phyloP scores from a whole-genome alignment of 1,140 invertebrate genomes.

The Orius laevigatus region DNA sequence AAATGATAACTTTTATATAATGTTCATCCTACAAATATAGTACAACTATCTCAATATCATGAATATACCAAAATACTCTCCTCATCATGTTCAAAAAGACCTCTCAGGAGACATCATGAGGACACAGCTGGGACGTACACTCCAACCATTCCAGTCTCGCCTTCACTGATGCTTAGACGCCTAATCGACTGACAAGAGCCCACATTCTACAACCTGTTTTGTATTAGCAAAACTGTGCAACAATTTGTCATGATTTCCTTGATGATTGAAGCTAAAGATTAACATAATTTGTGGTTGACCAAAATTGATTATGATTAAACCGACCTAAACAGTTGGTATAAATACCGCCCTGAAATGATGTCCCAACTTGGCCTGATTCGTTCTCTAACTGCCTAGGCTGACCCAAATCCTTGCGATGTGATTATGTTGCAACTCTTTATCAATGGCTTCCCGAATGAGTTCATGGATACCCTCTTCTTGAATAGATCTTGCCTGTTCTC shows the following conservation, averaged over 20 bases:
- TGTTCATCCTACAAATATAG: slow-evolving; percentile 13
- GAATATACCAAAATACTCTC: slow-evolving; percentile 25
- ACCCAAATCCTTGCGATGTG: slow-evolving; percentile 79
- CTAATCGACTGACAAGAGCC: slow-evolving; percentile 92
- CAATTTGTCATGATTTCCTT: slow-evolving; percentile 98
- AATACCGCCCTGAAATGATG: slow-evolving; percentile 87
- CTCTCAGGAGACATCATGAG: slow-evolving; percentile 98
- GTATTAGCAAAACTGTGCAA: slow-evolving; percentile 97
- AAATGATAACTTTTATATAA: slow-evolving; percentile 74
- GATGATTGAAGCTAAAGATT: slow-evolving; percentile 82
- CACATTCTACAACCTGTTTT: slow-evolving; percentile 93
- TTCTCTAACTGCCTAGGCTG: slow-evolving; percentile 68
- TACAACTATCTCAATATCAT: background rate
- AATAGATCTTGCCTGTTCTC: slow-evolving; percentile 97
- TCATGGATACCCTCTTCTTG: slow-evolving; percentile 99
- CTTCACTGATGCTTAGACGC: slow-evolving; percentile 92
- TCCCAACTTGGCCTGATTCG: slow-evolving; percentile 86
- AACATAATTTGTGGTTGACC: too few species aligned
- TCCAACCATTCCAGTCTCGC: slow-evolving; percentile 94
- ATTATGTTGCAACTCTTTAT: slow-evolving; percentile 97
- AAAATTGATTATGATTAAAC: slow-evolving; percentile 3
- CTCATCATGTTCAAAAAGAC: slow-evolving; percentile 99
- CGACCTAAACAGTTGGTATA: slow-evolving; percentile 86
- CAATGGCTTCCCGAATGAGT: slow-evolving; percentile 94
- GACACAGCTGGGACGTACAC: slow-evolving; percentile 97